Conservation (phyloP, 2,113 vertebrate genomes). For the Passerina amoena region DNA sequence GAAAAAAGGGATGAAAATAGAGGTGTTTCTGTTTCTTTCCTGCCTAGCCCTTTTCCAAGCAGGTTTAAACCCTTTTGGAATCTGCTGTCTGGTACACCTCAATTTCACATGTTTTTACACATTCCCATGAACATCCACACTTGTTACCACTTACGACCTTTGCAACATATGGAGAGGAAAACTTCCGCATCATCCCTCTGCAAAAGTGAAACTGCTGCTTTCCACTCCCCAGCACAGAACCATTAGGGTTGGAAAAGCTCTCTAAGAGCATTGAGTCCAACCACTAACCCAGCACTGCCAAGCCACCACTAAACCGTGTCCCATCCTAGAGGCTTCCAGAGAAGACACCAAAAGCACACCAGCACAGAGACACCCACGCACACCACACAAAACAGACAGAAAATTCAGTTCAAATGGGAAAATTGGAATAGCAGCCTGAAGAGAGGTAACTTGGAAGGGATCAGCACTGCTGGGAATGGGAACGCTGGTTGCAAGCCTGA, state of each 20-base stretch:
- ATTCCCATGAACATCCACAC: neutral
- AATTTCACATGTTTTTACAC: neutral
- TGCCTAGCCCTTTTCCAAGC: neutral
- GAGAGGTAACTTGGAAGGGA: neutral
- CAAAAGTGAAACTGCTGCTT: neutral
- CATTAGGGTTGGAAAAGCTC: neutral
- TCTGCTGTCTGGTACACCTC: neutral
- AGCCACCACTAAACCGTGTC: neutral
- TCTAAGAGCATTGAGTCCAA: neutral
- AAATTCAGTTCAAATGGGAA: neutral
- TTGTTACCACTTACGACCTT: neutral
- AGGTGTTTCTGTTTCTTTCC: neutral
- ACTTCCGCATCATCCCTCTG: rapidly evolving
- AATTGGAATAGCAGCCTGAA: neutral
- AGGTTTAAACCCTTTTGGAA: neutral
- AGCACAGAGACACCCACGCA: rapidly evolving
- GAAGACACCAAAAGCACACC: neutral
- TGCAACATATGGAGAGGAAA: neutral
- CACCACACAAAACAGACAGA: neutral
- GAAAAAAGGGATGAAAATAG: neutral
- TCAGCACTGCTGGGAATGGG: neutral
- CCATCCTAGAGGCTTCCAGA: neutral
- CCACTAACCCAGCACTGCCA: neutral
- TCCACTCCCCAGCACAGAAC: neutral
- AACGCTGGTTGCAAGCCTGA: neutral